phyloP scores from a whole-genome alignment of 2,888 invertebrate genomes.

The Candidula unifasciata region DNA sequence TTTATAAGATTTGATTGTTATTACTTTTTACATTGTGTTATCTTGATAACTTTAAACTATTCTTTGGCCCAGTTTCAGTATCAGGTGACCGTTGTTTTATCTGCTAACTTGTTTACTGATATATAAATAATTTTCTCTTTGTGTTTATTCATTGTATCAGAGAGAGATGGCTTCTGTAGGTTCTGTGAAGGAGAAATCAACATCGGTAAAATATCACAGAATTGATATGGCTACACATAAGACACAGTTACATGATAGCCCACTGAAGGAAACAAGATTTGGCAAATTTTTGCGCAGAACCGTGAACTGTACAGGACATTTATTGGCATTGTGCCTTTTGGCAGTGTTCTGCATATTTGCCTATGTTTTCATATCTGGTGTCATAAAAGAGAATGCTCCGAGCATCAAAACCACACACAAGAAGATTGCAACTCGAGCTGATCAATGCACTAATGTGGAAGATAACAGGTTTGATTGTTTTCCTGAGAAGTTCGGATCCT shows the following conservation, averaged over 20 bases:
- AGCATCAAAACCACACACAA: neutral
- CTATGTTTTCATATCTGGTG: neutral
- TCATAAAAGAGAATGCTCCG: neutral
- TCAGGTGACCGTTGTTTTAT: slow-evolving; percentile 3
- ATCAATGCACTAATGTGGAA: slow-evolving; percentile 35
- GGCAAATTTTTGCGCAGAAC: neutral
- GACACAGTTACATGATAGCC: neutral
- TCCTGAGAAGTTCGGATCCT: slow-evolving; percentile 48
- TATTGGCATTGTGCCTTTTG: neutral
- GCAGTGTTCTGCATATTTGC: neutral
- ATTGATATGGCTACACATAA: neutral
- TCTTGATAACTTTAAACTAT: neutral
- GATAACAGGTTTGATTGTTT: slow-evolving; percentile 54
- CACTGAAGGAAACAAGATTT: neutral
- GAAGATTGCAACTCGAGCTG: neutral
- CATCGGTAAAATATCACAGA: slow-evolving; percentile 18
- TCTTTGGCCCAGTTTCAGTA: neutral
- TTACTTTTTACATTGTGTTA: neutral
- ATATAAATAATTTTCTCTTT: neutral
- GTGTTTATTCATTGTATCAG: neutral
- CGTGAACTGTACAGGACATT: neutral
- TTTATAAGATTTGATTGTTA: neutral
- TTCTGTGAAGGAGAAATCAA: neutral
- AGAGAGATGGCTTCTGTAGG: too few relatives aligned
- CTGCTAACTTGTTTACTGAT: neutral